Percentiles rank a stretch among this genome's conserved stretches.
These are phyloP conservation scores for Intellagama lesueurii DNA, from an alignment of 2,797 vertebrate species.

Conservation along the genomic window DNA sequence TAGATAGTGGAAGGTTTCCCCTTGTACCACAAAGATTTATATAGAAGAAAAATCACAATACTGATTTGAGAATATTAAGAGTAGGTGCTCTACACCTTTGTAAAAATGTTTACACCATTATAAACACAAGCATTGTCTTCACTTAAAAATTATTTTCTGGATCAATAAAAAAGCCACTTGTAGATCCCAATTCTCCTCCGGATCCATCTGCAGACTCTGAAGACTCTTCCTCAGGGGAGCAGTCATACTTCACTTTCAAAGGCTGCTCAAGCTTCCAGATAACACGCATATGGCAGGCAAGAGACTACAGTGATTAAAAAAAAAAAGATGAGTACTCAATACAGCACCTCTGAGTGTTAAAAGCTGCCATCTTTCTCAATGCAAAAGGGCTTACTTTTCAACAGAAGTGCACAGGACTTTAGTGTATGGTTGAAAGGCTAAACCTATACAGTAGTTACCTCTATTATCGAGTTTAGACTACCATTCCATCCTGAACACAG, in stretches of 20 bases:
- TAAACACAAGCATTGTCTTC: neutral
- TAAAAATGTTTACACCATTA: neutral
- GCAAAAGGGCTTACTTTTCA: neutral
- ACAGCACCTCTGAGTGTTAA: neutral
- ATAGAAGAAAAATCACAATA: neutral
- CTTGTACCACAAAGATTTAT: rapidly evolving
- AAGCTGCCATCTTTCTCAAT: neutral
- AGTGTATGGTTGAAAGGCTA: neutral
- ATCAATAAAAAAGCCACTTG: slow-evolving; percentile 31
- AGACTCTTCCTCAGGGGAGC: slow-evolving; percentile 26
- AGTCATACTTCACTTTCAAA: slow-evolving; percentile 73
- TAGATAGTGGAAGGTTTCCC: slow-evolving; percentile 19
- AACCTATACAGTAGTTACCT: too few relatives aligned
- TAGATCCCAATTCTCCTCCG: slow-evolving; percentile 67
- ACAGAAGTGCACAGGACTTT: neutral
- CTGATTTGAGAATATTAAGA: slow-evolving; percentile 8
- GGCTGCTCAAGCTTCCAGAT: slow-evolving; percentile 70
- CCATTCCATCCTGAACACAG: too few relatives aligned
- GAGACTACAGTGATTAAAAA: slow-evolving; percentile 66
- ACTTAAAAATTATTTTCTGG: slow-evolving; percentile 47
- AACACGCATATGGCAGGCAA: slow-evolving; percentile 74
- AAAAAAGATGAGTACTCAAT: neutral
- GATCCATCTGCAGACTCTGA: slow-evolving; percentile 59
- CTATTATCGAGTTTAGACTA: too few relatives aligned
- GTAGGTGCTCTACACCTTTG: neutral